phyloP scores from a whole-genome alignment of 1,140 invertebrate genomes.

The Habropoda laboriosa region DNA sequence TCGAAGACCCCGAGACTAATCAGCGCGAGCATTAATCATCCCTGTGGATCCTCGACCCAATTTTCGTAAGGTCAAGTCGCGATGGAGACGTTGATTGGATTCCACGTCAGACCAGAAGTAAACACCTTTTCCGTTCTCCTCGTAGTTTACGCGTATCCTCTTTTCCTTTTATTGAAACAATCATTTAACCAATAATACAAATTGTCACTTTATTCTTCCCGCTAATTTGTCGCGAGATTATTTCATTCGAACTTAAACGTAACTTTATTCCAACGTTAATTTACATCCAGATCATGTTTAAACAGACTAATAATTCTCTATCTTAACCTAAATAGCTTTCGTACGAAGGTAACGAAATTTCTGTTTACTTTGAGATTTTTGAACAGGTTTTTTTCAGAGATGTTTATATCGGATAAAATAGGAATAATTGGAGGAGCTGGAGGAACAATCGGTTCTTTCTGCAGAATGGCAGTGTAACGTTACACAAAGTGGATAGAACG shows the following conservation, averaged over 20 bases:
- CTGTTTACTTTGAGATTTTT: too few species aligned
- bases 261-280: too few species aligned
- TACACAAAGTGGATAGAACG: not conserved
- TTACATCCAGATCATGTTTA: too few species aligned
- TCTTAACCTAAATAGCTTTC: too few species aligned
- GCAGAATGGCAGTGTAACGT: not conserved
- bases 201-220: not conserved
- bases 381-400: not conserved
- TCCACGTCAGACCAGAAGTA: conserved; percentile 67
- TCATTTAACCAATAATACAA: not conserved
- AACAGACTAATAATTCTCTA: too few species aligned
- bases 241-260: too few species aligned
- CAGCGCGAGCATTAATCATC: conserved; percentile 80
- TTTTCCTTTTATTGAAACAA: conserved; percentile 2
- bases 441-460: not conserved
- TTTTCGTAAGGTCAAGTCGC: conserved; percentile 76
- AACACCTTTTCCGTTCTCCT: conserved; percentile 64
- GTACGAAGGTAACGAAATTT: too few species aligned
- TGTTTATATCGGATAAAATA: not conserved
- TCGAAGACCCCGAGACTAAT: conserved; percentile 77
- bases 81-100: conserved; percentile 79
- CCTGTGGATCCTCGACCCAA: conserved; percentile 76
- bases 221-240: too few species aligned
- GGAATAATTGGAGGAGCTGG: not conserved
- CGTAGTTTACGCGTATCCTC: conserved; percentile 4